Base-by-base conservation (phyloP, 2,797 vertebrate species). In the Cirrhinus molitorella region DNA sequence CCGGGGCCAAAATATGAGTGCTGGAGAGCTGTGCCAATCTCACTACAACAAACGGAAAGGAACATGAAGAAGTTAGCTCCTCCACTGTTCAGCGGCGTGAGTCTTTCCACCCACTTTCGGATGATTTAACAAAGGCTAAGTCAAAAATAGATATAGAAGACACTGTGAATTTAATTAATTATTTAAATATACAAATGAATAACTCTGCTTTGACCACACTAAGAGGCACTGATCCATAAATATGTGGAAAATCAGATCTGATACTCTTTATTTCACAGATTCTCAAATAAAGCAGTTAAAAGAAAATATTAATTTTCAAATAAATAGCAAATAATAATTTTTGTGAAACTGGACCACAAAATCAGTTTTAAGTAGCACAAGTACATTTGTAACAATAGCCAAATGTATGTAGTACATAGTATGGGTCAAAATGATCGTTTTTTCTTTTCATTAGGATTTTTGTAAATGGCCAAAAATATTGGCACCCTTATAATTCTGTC, bases 1-100 rank as follows among this genome's bases (percentile, higher is more conserved):
- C 96, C 94, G 0, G 93, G 90, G 71, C 92, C 91, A 0, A 95
- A 94, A 87, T 92, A 93, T 4, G 91, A 92, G 87, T 94, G 95
- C 86, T 92, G 95, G 88, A 93, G 86, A 0, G 95, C 95, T 0
- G 95, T 94, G 87, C 96, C 97, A 0, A 97, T 97, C 87, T 97
- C 96, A 49, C 97, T 98, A 68, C 78, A 76, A 78, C 53, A 65
- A 4, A 14, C 6, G 23, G 7, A 63, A 55, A 79, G 28, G 79
- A 21, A 84, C 12, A 79, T 65, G 57, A 19, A 81, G 25, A 81
- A 51, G 43, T 59, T 23, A 25, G 40, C 25, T 45, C 19, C 28
- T 73, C 34, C n/a, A 11, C 53, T 59, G 14, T 25, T 71, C n/a
- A 67, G 34, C 3, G 9, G 9, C 57, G 7, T 49, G 57, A 34